Percentiles rank a stretch among this genome's conserved stretches.
Conservation (phyloP, 2,888 invertebrate genomes). For the Cataglyphis livida region DNA sequence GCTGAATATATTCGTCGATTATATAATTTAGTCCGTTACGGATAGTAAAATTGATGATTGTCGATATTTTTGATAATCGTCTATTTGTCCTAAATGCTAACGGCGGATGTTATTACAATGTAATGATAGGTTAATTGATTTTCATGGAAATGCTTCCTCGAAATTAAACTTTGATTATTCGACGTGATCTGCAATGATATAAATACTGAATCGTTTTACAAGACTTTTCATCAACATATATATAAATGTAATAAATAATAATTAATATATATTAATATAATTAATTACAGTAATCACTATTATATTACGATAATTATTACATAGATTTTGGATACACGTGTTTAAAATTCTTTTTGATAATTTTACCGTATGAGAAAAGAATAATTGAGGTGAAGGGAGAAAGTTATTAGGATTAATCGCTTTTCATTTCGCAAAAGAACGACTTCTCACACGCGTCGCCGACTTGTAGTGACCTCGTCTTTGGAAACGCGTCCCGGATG, state of each 20-base stretch:
- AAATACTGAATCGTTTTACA: background rate
- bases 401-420: slow-evolving; percentile 1
- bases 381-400: background rate
- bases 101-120: slow-evolving; percentile 13
- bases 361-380: background rate
- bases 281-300: background rate
- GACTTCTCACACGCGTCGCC: slow-evolving; percentile 28
- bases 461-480: slow-evolving; percentile 61
- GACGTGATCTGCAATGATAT: background rate
- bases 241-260: background rate
- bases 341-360: background rate
- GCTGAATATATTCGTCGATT: background rate
- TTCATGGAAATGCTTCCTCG: slow-evolving; percentile 29
- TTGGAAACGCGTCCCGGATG: slow-evolving; percentile 58
- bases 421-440: slow-evolving; percentile 27
- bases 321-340: background rate
- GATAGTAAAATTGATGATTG: slow-evolving; percentile 6
- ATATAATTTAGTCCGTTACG: background rate
- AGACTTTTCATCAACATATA: background rate
- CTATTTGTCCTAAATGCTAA: background rate
- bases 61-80: background rate
- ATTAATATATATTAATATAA: background rate
- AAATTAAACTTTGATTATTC: background rate
- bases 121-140: background rate
- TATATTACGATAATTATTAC: background rate